A percentile compares a stretch with the other conserved stretches of the same genome.
These are phyloP conservation scores for Epinotia demarniana DNA, from an alignment of 2,888 invertebrate genomes.

Conservation along the genomic window DNA sequence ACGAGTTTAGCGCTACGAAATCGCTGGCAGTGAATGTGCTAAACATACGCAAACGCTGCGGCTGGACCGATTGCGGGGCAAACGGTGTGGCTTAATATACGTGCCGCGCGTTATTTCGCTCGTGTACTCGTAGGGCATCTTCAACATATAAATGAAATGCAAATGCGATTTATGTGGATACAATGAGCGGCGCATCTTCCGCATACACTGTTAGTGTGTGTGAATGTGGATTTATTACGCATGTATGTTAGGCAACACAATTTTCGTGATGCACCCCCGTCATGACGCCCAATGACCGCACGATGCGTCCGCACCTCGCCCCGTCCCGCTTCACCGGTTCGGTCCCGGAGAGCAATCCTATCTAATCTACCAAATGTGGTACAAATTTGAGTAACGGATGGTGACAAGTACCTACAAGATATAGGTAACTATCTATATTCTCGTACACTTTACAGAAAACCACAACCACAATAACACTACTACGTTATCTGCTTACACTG, in stretches of 20 bases:
- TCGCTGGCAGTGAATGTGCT: no score
- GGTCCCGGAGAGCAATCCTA: slow-evolving; percentile 12
- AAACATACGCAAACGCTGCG: neutral
- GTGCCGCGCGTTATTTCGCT: slow-evolving; percentile 35
- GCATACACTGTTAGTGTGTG: slow-evolving; percentile 33
- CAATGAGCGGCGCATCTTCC: slow-evolving; percentile 49
- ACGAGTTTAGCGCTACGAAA: no score
- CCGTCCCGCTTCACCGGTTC: neutral
- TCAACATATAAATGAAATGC: slow-evolving; percentile 58
- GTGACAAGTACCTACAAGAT: neutral
- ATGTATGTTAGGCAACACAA: slow-evolving; percentile 51
- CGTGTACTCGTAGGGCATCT: slow-evolving; percentile 30
- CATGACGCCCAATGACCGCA: slow-evolving; percentile 44
- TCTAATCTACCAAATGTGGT: slow-evolving; percentile 14
- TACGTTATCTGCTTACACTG: neutral
- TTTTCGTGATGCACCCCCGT: slow-evolving; percentile 53
- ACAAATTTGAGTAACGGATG: slow-evolving; percentile 23
- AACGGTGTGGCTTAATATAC: slow-evolving; percentile 21
- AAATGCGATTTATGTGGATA: slow-evolving; percentile 51
- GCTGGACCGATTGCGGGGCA: neutral
- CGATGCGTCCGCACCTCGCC: slow-evolving; percentile 45
- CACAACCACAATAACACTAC: neutral
- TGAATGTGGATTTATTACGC: slow-evolving; percentile 46
- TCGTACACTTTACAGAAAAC: neutral
- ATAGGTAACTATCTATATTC: neutral